Percentiles rank a stretch among this genome's conserved stretches.
Conservation (phyloP, 1,140 invertebrate species). For the Penaeus vannamei region DNA sequence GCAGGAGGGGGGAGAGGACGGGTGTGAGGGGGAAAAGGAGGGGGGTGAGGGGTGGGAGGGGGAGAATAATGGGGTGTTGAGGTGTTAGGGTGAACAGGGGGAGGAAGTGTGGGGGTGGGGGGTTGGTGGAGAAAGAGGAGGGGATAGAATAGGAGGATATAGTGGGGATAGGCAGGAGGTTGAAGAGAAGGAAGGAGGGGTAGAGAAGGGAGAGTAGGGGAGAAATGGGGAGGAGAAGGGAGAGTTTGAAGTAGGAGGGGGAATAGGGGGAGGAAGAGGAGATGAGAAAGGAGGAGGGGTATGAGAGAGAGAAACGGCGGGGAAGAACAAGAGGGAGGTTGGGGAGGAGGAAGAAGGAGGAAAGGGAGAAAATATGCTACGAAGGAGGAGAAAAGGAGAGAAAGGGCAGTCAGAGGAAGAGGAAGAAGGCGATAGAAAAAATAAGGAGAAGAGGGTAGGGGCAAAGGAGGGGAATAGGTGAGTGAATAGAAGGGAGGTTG, state of each 20-base stretch:
- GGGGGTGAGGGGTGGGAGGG: neutral
- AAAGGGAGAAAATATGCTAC: too few species aligned
- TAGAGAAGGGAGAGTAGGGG: neutral
- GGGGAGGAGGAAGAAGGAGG: too few species aligned
- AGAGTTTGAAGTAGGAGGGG: too few species aligned
- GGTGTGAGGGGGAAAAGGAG: neutral
- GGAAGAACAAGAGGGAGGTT: too few species aligned
- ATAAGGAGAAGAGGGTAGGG: neutral
- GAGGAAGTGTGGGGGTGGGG: neutral
- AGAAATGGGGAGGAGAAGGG: too few species aligned
- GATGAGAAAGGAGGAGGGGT: too few species aligned
- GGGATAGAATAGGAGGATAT: neutral
- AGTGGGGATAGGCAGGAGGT: neutral
- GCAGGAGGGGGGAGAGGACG: too few species aligned
- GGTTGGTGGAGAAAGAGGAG: neutral
- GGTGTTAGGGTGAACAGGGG: too few species aligned
- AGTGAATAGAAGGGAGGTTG: neutral
- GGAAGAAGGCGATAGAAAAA: neutral
- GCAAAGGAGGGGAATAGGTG: neutral
- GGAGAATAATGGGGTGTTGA: too few species aligned
- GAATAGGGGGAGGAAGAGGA: too few species aligned
- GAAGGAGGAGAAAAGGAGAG: too few species aligned
- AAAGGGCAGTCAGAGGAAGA: neutral
- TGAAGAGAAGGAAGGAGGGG: neutral
- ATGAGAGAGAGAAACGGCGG: too few species aligned